Base-by-base conservation (phyloP, 2,797 vertebrate species). In the Epinephelus malabaricus region DNA sequence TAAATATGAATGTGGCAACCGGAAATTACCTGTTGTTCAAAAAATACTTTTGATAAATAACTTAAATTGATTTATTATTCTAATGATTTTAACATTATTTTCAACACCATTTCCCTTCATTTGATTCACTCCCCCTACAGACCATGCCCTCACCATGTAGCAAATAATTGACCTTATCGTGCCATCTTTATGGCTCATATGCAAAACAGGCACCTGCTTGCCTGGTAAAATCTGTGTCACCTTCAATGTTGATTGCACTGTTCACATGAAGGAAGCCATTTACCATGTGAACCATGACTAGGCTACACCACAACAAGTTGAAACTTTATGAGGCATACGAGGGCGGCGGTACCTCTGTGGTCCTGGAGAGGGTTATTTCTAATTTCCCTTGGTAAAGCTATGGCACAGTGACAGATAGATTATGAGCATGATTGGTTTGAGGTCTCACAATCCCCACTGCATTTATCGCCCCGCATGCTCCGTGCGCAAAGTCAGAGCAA, bases 121-220 rank as follows among this genome's bases (percentile, higher is more conserved):
- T 30, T 6, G 5, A 30, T 30, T 30, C 27, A 30, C 27, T 6
- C 6, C 27, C 1, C 5, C 1, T 30, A 1, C 27, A 30, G 34
- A 34, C 34, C 34, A 34, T 34, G 34, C 6, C 34, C 73, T 85
- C 21, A 60, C 61, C 80, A 10, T 2, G 40, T 71, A 91, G 69
- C 83, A 84, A 90, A 89, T 69, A 34, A 90, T 76, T 86, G 23
- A 80, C 85, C 81, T 69, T 53, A 67, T 75, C 86, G 49, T 69
- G 40, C 50, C 46, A 76, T 80, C 53, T 69, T 63, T 69, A 86
- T 79, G 19, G 46, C 45, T 51, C 43, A 43, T 13, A 38, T 19
- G 54, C 62, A 69, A 50, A 69, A 18, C 61, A 54, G 66, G 56
- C 43, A 34, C 38, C n/a, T 45, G 69, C 15, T 12, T 58, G 21